Evolutionary conservation across 2,888 invertebrate species (phyloP).

Genomic region (Lepidocyrtinus sp.): DNA sequence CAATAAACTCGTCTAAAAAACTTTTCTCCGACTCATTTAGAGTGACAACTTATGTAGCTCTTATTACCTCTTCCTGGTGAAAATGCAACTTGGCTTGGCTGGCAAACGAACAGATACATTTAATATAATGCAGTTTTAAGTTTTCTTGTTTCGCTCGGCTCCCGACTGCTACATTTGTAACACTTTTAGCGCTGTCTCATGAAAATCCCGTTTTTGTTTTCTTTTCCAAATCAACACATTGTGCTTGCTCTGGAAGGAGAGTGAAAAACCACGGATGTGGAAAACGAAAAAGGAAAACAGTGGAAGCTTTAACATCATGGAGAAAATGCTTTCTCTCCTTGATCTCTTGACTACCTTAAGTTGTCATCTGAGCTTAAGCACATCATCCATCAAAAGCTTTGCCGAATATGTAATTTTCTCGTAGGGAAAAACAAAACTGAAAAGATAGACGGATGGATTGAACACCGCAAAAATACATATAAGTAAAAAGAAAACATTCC

Average conservation of each 20-base stretch:
- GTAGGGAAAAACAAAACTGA: neutral
- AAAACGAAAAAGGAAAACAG: conserved; percentile 9
- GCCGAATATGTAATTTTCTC: conserved; percentile 29
- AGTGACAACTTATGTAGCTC: neutral
- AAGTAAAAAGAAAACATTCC: neutral
- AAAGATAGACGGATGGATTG: neutral
- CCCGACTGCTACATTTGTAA: conserved; percentile 1
- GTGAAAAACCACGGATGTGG: conserved; percentile 11
- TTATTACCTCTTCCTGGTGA: neutral
- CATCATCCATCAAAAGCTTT: conserved; percentile 54
- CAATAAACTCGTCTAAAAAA: neutral
- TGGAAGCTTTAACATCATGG: neutral
- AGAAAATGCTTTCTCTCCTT: conserved; percentile 5
- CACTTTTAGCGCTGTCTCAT: neutral
- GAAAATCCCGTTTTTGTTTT: conserved; percentile 32
- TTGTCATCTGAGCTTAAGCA: conserved; percentile 53
- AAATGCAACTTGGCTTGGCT: neutral
- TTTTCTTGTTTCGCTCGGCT: neutral
- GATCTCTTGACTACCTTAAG: conserved; percentile 53
- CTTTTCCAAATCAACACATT: conserved; percentile 3
- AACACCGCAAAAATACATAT: neutral
- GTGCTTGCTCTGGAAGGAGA: neutral
- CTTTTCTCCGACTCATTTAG: neutral
- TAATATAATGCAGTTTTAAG: neutral
- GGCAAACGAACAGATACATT: neutral